Evolutionary conservation across 2,888 invertebrate genomes (phyloP), one percentile per base, ranked within the genome.

Genomic region (Orthonychiurus folsomi): DNA sequence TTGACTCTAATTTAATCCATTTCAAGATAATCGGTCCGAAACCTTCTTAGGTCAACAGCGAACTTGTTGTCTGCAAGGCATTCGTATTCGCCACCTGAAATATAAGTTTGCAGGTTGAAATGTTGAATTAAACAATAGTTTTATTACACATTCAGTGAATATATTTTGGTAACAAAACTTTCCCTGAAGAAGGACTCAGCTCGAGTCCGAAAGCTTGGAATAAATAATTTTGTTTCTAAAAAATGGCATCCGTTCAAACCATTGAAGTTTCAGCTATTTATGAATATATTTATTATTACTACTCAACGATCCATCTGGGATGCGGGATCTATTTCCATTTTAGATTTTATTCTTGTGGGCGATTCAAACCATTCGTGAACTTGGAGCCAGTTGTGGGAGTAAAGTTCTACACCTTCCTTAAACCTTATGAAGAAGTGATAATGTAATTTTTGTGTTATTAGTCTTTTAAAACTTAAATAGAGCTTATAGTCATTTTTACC

Each of bases 401-500:
- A 85, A n/a, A 87, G 76, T 75, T 88, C 87, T 53, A 86, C 84
- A 2, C 86, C 86, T 74, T 88, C 86, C 75, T 87, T 87, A 73
- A 84, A 69, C 67, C 68, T 66, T 37, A 28, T n/a, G n/a, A n/a
- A n/a, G n/a, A n/a, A n/a, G n/a, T n/a, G n/a, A n/a, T 27, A 52
- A 21, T 50, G 26, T 48, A 56, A n/a, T 21, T 2, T 53, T 59
- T 27, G n/a, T 48, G 15, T 48, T 48, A 15, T 15, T 12, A 48
- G 15, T 15, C 15, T 15, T 48, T 25, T 20, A 53, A 12, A 5
- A 56, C 12, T 57, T 18, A 59, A 26, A 9, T 53, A n/a, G 3
- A 54, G 24, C 3, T 20, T 2, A 27, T 27, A 28, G 9, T 25
- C 9, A 26, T 18, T 27, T 3, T 53, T 69, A 85, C 87, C 87